Percentiles rank a stretch among this genome's conserved stretches.
Evolutionary conservation across 2,888 invertebrate genomes (phyloP).

Genomic region (Masnerella sp.): DNA sequence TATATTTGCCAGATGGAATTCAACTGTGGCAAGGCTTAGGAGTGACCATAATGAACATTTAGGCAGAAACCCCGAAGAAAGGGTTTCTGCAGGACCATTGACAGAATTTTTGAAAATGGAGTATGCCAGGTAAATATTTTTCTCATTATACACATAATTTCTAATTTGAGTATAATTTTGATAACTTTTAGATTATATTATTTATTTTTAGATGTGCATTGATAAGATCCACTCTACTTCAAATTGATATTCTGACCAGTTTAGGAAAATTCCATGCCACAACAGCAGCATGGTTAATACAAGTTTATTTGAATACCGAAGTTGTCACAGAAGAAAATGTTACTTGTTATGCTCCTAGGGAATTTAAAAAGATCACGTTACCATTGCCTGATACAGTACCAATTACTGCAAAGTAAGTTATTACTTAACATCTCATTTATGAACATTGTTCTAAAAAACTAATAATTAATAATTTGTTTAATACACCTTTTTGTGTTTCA

Average conservation of each 20-base stretch:
- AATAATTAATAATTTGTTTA: too few relatives aligned
- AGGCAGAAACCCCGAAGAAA: slow-evolving; percentile 82
- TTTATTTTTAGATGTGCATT: slow-evolving; percentile 86
- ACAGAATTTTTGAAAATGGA: slow-evolving; percentile 82
- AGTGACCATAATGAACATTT: too few relatives aligned
- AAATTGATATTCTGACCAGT: slow-evolving; percentile 85
- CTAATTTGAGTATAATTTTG: too few relatives aligned
- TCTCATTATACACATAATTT: too few relatives aligned
- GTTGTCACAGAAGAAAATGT: slow-evolving; percentile 71
- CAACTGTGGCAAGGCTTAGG: slow-evolving; percentile 85
- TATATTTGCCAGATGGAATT: slow-evolving; percentile 69
- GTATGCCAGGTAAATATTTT: slow-evolving; percentile 79
- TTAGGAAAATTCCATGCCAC: slow-evolving; percentile 88
- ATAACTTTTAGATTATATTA: too few relatives aligned
- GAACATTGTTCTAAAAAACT: not conserved
- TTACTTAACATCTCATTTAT: not conserved
- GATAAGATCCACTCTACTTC: slow-evolving; percentile 86
- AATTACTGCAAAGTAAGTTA: slow-evolving; percentile 82
- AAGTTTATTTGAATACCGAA: slow-evolving; percentile 83
- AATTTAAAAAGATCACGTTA: slow-evolving; percentile 80
- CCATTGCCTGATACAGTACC: slow-evolving; percentile 83
- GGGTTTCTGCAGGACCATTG: slow-evolving; percentile 81
- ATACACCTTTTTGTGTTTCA: slow-evolving; percentile 68
- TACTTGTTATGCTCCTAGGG: slow-evolving; percentile 82
- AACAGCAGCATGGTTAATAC: slow-evolving; percentile 90